A percentile compares a stretch with the other conserved stretches of the same genome.
Conservation (phyloP, 2,888 invertebrate species). For the Syrista parreyssii region DNA sequence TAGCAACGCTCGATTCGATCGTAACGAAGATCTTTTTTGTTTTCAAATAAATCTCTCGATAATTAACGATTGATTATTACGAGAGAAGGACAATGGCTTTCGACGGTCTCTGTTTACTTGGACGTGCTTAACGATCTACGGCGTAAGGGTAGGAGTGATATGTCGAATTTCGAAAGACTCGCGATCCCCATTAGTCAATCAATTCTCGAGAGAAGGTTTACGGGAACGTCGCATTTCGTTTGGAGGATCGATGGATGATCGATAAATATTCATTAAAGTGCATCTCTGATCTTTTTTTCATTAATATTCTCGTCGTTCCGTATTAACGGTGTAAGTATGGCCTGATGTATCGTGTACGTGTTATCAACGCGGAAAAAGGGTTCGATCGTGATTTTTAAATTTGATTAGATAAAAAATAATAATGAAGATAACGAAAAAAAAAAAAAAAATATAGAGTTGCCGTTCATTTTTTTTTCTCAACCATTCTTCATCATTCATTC, state of each 20-base stretch:
- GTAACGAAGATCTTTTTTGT: neutral
- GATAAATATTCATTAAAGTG: neutral
- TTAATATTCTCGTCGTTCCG: neutral
- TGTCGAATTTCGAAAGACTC: neutral
- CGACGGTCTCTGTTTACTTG: neutral
- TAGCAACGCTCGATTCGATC: neutral
- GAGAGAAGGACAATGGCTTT: neutral
- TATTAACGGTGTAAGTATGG: neutral
- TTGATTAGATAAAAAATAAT: neutral
- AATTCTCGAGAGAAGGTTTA: neutral
- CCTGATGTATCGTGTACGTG: neutral
- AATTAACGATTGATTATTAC: neutral
- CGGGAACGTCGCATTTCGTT: neutral
- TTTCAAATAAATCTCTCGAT: neutral
- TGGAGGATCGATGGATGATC: neutral
- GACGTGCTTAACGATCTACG: neutral
- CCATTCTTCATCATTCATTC: neutral
- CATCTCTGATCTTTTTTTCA: neutral
- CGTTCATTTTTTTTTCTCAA: neutral
- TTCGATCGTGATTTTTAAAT: neutral
- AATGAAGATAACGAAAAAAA: neutral
- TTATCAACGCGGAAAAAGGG: neutral
- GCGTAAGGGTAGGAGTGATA: neutral
- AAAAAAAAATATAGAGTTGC: neutral
- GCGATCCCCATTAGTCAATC: neutral